phyloP scores from a whole-genome alignment of 2,113 vertebrate species.

The Stictonetta naevosa region DNA sequence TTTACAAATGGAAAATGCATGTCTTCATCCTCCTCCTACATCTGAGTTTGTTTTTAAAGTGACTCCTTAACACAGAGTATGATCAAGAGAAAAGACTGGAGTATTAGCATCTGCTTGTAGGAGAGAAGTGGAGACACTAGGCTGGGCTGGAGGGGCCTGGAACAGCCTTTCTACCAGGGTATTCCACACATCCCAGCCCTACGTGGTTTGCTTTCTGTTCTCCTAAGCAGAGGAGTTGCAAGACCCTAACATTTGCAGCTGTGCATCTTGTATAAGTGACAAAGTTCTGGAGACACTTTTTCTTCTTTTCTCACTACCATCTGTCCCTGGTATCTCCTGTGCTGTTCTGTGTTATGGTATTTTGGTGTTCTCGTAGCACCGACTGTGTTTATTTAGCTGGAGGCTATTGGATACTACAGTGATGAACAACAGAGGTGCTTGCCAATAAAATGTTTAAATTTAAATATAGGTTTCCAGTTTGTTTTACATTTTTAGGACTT shows the following conservation, averaged over 20 bases:
- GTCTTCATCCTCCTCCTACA: not conserved
- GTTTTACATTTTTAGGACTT: not conserved
- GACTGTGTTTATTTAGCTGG: not conserved
- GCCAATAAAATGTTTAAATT: not conserved
- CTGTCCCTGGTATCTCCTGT: not conserved
- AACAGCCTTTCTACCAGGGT: not conserved
- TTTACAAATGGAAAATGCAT: not conserved
- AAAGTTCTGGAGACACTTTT: not conserved
- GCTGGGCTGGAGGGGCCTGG: not conserved
- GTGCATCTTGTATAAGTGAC: not conserved
- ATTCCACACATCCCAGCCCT: not conserved
- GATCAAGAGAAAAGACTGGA: not conserved
- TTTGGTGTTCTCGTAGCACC: not conserved
- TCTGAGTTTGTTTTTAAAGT: not conserved
- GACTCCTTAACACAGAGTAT: not conserved
- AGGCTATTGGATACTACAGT: not conserved
- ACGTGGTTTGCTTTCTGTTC: not conserved
- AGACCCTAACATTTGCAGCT: not conserved
- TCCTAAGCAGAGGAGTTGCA: not conserved
- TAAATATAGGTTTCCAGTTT: not conserved
- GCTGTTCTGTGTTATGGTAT: not conserved
- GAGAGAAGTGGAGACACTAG: not conserved
- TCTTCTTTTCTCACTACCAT: not conserved
- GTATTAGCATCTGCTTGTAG: not conserved
- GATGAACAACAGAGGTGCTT: not conserved